Evolutionary conservation across 2,797 vertebrate species (phyloP).

Genomic region (Orientallactaga sibirica): DNA sequence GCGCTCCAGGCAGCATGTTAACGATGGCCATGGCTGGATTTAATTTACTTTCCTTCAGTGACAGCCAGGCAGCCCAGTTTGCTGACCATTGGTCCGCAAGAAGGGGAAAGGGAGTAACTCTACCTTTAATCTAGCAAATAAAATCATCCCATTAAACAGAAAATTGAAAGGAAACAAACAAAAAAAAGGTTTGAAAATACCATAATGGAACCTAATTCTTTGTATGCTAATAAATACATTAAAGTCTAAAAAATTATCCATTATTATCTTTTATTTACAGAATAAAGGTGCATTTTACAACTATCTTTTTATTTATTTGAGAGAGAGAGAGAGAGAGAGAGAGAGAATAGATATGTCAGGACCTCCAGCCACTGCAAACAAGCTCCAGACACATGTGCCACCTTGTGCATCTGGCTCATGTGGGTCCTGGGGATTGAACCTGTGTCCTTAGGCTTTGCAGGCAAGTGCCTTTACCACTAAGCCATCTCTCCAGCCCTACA

Average conservation of each 20-base stretch:
- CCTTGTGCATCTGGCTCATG: too few species aligned
- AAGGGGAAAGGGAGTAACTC: slow-evolving; percentile 40
- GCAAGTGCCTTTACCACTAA: too few species aligned
- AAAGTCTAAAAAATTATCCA: background rate
- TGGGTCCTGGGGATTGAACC: too few species aligned
- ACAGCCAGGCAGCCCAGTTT: background rate
- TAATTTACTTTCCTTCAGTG: background rate
- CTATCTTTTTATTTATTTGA: too few species aligned
- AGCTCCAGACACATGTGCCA: too few species aligned
- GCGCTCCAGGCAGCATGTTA: background rate
- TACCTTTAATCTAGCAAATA: background rate
- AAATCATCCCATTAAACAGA: background rate
- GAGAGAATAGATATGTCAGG: too few species aligned
- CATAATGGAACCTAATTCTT: too few species aligned
- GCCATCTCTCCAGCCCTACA: background rate
- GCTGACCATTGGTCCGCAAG: background rate
- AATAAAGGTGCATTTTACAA: background rate
- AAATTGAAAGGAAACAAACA: background rate
- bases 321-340: too few species aligned
- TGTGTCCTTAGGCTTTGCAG: too few species aligned
- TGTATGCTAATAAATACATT: too few species aligned
- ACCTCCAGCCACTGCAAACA: too few species aligned
- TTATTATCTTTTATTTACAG: background rate
- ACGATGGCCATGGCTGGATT: background rate
- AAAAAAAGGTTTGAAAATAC: background rate